Conservation (phyloP, 1,140 invertebrate genomes). For the Neoseiulus cucumeris region DNA sequence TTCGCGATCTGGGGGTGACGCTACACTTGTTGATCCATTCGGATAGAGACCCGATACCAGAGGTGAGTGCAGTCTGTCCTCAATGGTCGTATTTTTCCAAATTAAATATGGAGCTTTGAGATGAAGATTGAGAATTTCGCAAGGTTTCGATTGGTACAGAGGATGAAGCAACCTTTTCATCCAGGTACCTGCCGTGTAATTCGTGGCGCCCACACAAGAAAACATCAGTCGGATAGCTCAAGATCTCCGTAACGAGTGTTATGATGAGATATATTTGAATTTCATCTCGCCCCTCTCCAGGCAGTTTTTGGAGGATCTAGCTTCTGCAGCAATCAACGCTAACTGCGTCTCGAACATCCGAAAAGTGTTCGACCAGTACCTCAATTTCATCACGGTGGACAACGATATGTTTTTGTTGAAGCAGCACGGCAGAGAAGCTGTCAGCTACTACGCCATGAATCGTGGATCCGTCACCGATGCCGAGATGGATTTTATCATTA, state of each 20-base stretch:
- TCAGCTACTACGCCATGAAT: slow-evolving; percentile 93
- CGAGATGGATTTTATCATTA: slow-evolving; percentile 86
- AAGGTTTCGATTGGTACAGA: too few species aligned
- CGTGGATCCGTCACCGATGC: slow-evolving; percentile 80
- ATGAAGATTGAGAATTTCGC: too few species aligned
- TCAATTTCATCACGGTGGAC: slow-evolving; percentile 95
- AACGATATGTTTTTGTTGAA: slow-evolving; percentile 89
- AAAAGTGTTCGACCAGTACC: slow-evolving; percentile 91
- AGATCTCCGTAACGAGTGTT: slow-evolving; percentile 63
- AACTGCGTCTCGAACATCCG: slow-evolving; percentile 72
- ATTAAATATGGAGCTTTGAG: too few species aligned
- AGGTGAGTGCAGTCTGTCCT: slow-evolving; percentile 28
- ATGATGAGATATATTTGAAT: slow-evolving; percentile 90
- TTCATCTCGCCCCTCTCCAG: slow-evolving; percentile 90
- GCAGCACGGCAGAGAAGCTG: slow-evolving; percentile 66
- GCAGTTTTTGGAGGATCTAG: slow-evolving; percentile 85
- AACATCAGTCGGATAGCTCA: slow-evolving; percentile 84
- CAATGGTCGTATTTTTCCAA: too few species aligned
- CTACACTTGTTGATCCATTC: slow-evolving; percentile 90
- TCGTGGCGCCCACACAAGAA: slow-evolving; percentile 90
- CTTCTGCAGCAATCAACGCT: slow-evolving; percentile 64
- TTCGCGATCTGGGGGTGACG: slow-evolving; percentile 86
- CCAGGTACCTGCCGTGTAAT: slow-evolving; percentile 82
- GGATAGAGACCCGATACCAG: slow-evolving; percentile 82
- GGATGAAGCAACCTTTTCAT: neutral